Evolutionary conservation across 2,113 vertebrate genomes (phyloP), one percentile per base, ranked within the genome.

Genomic region (Herpailurus yagouaroundi): DNA sequence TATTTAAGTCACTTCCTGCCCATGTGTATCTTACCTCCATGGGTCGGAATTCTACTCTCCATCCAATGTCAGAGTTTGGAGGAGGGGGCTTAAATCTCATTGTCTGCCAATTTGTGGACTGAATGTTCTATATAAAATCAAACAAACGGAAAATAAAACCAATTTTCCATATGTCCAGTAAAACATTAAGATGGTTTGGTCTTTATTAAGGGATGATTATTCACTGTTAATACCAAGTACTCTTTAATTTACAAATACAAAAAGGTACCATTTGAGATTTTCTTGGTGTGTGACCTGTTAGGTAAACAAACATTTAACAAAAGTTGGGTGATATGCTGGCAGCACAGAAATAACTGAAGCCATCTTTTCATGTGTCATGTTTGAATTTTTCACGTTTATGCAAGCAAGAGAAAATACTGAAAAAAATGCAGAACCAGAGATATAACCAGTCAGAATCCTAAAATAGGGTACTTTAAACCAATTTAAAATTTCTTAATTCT

Each of bases 21-120:
- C 0, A 31, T 0, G 2, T 4, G 4, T 4, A 0, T 33, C 98
- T 97, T 99, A 99, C 99, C 99, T 99, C 99, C 99, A 99, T 99
- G 68, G 99, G 99, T 89, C 99, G 99, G 95, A 99, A 99, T 98
- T 99, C 99, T 8, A 99, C 99, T 98, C 99, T 99, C 99, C 99
- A 99, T 76, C 99, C 99, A 76, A 99, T 99, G 89, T 99, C 99
- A 13, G 99, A 99, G 98, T 99, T 99, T 50, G 99, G 99, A 98
- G 99, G 99, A 21, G 99, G 99, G 15, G 99, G 99, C 97, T 99
- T 99, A 98, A 99, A 99, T 98, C 99, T 99, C 99, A 99, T 99
- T 0, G 99, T 99, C 98, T 99, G 99, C 99, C 99, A 99, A 97
- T 99, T 99, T 97, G 99, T 99, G 60, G 99, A 99, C 96, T 99